phyloP scores from a whole-genome alignment of 2,888 invertebrate genomes.

The Heliconius sara region DNA sequence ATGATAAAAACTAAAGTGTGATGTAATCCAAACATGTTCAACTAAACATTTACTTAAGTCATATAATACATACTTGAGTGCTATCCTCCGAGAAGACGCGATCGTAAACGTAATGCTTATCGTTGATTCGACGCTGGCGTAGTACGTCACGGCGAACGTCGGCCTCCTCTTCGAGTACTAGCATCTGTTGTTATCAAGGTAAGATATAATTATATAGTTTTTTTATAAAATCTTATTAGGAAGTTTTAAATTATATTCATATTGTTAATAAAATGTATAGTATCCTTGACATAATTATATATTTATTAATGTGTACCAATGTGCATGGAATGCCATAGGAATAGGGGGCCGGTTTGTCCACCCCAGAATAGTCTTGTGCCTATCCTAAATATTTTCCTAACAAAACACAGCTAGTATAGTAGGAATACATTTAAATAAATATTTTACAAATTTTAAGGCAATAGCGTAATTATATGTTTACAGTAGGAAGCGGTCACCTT shows the following conservation, averaged over 20 bases:
- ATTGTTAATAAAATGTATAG: neutral
- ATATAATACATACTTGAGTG: conserved; percentile 86
- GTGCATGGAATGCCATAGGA: too few relatives aligned
- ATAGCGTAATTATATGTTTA: neutral
- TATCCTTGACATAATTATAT: neutral
- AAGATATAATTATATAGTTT: neutral
- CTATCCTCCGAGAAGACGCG: conserved; percentile 94
- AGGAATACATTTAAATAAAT: neutral
- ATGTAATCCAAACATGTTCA: conserved; percentile 6
- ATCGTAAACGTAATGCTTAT: conserved; percentile 95
- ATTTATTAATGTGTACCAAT: neutral
- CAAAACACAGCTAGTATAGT: too few relatives aligned
- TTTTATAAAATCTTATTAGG: neutral
- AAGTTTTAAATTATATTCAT: neutral
- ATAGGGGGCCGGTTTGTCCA: too few relatives aligned
- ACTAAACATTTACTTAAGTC: neutral
- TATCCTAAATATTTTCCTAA: too few relatives aligned
- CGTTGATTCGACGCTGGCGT: conserved; percentile 86
- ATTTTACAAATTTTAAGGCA: neutral
- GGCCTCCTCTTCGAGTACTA: conserved; percentile 77
- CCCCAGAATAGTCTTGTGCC: too few relatives aligned
- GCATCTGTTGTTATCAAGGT: conserved; percentile 59
- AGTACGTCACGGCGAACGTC: conserved; percentile 83
- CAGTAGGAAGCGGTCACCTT: conserved; percentile 79
- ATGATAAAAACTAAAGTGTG: neutral